Percentiles rank a stretch among this genome's conserved stretches.
These are phyloP conservation scores for Calidris pugnax DNA, from an alignment of 2,113 vertebrate species.

Conservation along the genomic window DNA sequence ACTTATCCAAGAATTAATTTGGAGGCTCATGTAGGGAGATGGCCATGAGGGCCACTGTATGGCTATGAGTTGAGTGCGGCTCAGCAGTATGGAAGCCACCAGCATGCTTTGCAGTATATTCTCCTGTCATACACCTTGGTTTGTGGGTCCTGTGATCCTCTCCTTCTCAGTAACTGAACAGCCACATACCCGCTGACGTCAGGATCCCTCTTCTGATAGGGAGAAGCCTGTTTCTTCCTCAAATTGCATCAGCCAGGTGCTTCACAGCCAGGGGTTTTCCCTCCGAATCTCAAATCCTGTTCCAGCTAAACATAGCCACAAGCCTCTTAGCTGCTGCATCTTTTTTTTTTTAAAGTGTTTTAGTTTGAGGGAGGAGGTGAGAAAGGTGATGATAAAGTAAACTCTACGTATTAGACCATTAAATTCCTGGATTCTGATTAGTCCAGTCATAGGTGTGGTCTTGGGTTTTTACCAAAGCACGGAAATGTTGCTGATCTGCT, in stretches of 20 bases:
- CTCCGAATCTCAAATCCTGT: constrained; percentile 53
- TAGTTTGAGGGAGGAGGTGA: neutral
- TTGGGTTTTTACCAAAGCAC: neutral
- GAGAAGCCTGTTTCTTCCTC: constrained; percentile 14
- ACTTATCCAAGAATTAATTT: neutral
- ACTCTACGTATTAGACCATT: neutral
- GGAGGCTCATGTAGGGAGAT: neutral
- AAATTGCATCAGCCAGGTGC: constrained; percentile 63
- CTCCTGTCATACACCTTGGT: neutral
- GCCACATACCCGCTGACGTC: neutral
- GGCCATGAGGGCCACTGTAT: neutral
- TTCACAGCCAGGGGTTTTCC: constrained; percentile 20
- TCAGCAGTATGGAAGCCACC: neutral
- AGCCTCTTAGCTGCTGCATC: neutral
- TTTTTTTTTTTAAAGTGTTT: neutral
- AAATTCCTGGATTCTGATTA: neutral
- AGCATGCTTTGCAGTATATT: neutral
- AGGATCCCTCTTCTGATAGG: constrained; percentile 21
- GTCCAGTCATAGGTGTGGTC: neutral
- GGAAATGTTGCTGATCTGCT: neutral
- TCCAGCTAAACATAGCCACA: constrained; percentile 31
- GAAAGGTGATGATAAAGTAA: neutral
- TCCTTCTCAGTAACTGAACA: neutral
- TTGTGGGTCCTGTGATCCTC: neutral
- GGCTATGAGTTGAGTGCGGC: neutral